Evolutionary conservation across 2,888 invertebrate genomes (phyloP), one percentile per base, ranked within the genome.

Genomic region (Megamerina dolium): DNA sequence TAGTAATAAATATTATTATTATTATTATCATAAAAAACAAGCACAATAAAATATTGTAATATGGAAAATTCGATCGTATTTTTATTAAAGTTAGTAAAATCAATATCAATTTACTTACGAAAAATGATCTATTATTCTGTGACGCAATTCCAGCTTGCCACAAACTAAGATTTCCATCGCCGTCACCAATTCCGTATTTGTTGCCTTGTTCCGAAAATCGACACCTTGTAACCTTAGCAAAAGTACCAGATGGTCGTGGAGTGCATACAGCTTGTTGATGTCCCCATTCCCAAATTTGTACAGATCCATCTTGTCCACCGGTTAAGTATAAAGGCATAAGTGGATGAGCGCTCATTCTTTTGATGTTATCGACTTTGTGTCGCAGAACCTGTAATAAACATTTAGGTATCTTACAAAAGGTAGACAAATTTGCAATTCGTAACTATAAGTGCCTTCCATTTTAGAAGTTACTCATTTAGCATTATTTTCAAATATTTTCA

Each of bases 271-370:
- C 87, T 49, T 88, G 87, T 37, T 84, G 81, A 72, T 95, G 95
- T 6, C 92, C 93, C 96, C 97, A 99, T 74, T 99, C 97, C 95
- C 97, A 94, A 51, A 96, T 78, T 55, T 89, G 86, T 2, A 96
- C 94, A 0, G 94, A 93, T 8, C 96, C 95, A 74, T 96, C 96
- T 66, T 92, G 91, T 10, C 92, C 88, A 43, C 96, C 96, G 32
- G 93, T 92, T 57, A 96, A 74, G 74, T 96, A 99, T 59, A 97
- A 77, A 23, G 97, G 95, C 68, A 96, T 80, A 42, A 89, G 75
- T 13, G 97, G 96, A 80, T 99, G 99, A 14, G 96, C 86, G 52
- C 92, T 91, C 77, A 99, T 89, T 68, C 96, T 80, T 70, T 94
- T 82, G 51, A 96, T 89, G 60, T 95, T 95, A 72, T 92, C 88